Conservation (phyloP, 2,888 invertebrate genomes). For the Orthosia gracilis region DNA sequence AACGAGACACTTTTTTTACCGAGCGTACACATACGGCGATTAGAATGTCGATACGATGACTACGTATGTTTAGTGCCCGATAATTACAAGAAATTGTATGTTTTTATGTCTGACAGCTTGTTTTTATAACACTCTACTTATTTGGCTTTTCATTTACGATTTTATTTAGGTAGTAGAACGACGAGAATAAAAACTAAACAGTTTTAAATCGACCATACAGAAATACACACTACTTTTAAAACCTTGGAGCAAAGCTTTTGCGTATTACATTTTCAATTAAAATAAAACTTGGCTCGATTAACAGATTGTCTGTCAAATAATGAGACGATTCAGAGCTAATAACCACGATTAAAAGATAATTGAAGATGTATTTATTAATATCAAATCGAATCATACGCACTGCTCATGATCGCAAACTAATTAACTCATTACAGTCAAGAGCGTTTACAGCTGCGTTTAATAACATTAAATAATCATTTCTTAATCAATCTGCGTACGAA, state of each 20-base stretch:
- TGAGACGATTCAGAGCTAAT: slow-evolving; percentile 31
- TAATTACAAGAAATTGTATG: slow-evolving; percentile 48
- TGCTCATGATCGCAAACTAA: slow-evolving; percentile 44
- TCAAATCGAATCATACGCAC: slow-evolving; percentile 54
- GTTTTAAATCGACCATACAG: slow-evolving; percentile 1
- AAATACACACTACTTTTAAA: slow-evolving; percentile 16
- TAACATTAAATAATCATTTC: slow-evolving; percentile 36
- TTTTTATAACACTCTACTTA: slow-evolving; percentile 21
- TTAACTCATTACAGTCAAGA: slow-evolving; percentile 54
- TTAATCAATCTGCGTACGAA: slow-evolving; percentile 20
- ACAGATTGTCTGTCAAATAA: slow-evolving; percentile 40
- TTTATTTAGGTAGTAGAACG: slow-evolving; percentile 10
- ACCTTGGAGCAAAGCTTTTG: slow-evolving; percentile 27
- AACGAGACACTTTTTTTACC: slow-evolving; percentile 82
- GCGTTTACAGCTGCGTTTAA: slow-evolving; percentile 29
- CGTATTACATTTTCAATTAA: slow-evolving; percentile 23
- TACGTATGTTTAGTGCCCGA: slow-evolving; percentile 36
- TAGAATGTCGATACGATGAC: slow-evolving; percentile 75
- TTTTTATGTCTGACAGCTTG: slow-evolving; percentile 22
- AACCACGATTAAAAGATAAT: slow-evolving; percentile 40
- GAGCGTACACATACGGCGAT: slow-evolving; percentile 68
- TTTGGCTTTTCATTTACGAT: slow-evolving; percentile 23
- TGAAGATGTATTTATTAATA: slow-evolving; percentile 45
- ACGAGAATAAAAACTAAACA: slow-evolving; percentile 1
- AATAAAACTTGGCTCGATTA: slow-evolving; percentile 19